Percentiles rank a stretch among this genome's conserved stretches.
phyloP scores from a whole-genome alignment of 2,113 vertebrate genomes.

The Tachysurus vachellii region DNA sequence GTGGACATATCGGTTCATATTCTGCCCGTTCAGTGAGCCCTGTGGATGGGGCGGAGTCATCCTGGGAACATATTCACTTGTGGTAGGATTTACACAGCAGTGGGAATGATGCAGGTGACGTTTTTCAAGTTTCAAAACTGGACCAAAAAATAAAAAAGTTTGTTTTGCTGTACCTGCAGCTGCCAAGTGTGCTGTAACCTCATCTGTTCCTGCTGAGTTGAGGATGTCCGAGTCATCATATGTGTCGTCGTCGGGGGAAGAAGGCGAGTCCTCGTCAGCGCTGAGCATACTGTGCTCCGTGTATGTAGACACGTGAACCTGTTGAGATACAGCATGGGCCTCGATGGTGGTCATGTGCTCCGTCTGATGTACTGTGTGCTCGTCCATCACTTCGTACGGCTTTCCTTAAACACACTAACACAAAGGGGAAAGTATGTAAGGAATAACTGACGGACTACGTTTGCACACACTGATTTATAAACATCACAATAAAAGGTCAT shows the following conservation, averaged over 20 bases:
- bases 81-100: no score
- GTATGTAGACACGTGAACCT: conserved; percentile 92
- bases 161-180: conserved; percentile 83
- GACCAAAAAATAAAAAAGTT: not conserved
- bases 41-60: no score
- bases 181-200: conserved; percentile 94
- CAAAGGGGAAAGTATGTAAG: not conserved
- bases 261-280: conserved; percentile 93
- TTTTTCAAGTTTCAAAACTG: not conserved
- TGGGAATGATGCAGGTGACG: no score
- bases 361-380: conserved; percentile 84
- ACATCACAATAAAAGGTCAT: not conserved
- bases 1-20: no score
- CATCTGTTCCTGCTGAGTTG: conserved; percentile 92
- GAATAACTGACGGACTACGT: not conserved
- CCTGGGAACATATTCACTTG: no score
- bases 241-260: conserved; percentile 92
- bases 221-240: conserved; percentile 98
- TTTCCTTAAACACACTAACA: conserved; percentile 51
- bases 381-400: conserved; percentile 84
- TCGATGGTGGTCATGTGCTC: conserved; percentile 98
- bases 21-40: no score
- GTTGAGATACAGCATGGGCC: conserved; percentile 90
- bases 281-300: conserved; percentile 94
- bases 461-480: not conserved